phyloP scores from a whole-genome alignment of 2,888 invertebrate species.

The Aphodius sticticus region DNA sequence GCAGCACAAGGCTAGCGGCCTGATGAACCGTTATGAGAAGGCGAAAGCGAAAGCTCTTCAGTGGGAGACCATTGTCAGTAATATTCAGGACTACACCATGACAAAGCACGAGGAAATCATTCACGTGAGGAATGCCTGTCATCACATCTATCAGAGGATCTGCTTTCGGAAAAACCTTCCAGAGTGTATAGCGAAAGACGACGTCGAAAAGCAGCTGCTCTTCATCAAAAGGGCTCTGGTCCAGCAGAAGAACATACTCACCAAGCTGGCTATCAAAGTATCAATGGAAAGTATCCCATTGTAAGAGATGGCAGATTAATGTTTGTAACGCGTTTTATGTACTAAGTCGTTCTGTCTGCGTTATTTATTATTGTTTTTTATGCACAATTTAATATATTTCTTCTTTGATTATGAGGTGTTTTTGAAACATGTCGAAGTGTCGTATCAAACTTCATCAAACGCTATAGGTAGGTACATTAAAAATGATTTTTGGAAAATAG shows the following conservation, averaged over 20 bases:
- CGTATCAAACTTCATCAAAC: too few species aligned
- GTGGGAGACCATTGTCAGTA: constrained; percentile 15
- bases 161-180: not conserved
- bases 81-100: constrained; percentile 10
- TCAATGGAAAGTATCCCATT: not conserved
- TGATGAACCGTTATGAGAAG: constrained; percentile 10
- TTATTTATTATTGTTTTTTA: not conserved
- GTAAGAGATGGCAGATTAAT: not conserved
- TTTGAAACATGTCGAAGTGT: not conserved
- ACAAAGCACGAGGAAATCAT: constrained; percentile 5
- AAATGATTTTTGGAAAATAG: too few species aligned
- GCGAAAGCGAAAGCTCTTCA: constrained; percentile 5
- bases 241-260: not conserved
- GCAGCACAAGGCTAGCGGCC: not conserved
- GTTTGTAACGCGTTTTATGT: not conserved
- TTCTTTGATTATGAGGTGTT: not conserved
- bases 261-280: not conserved
- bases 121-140: not conserved
- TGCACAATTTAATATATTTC: not conserved
- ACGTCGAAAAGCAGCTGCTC: not conserved
- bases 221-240: constrained; percentile 6
- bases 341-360: not conserved
- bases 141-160: not conserved
- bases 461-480: too few species aligned
- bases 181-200: not conserved